Evolutionary conservation across 1,140 invertebrate genomes (phyloP).

Genomic region (Dendrolimus kikuchii): DNA sequence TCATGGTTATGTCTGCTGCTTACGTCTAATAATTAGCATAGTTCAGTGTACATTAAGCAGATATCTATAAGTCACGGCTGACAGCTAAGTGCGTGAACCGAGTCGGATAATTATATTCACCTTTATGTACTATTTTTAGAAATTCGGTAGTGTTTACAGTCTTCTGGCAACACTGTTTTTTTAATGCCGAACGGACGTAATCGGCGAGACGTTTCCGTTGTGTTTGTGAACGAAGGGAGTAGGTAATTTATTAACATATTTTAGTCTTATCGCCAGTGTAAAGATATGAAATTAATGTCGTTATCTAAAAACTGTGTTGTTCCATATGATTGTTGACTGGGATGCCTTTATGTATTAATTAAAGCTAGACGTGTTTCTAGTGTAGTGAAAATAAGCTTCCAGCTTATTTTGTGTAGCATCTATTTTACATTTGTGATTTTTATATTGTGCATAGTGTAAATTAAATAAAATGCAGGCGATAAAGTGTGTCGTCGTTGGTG

Average conservation of each 20-base stretch:
- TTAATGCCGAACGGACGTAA: slow-evolving; percentile 18
- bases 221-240: slow-evolving; percentile 30
- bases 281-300: slow-evolving; percentile 51
- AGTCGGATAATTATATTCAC: no score
- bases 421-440: slow-evolving; percentile 39
- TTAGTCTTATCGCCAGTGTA: slow-evolving; percentile 37
- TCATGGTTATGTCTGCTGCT: no score
- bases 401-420: slow-evolving; percentile 33
- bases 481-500: slow-evolving; percentile 96
- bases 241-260: slow-evolving; percentile 2
- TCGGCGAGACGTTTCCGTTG: slow-evolving; percentile 43
- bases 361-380: slow-evolving; percentile 40
- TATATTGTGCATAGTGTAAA: slow-evolving; percentile 43
- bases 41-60: no score
- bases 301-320: slow-evolving; percentile 44
- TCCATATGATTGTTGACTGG: slow-evolving; percentile 42
- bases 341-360: slow-evolving; percentile 47
- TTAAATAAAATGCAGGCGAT: slow-evolving; percentile 87
- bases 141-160: no score
- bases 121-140: no score
- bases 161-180: slow-evolving; percentile 3
- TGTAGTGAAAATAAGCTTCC: slow-evolving; percentile 27
- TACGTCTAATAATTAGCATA: no score
- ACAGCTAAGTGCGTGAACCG: no score
- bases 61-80: no score